Conservation (phyloP, 2,888 invertebrate genomes). For the Epistrophe grossulariae region DNA sequence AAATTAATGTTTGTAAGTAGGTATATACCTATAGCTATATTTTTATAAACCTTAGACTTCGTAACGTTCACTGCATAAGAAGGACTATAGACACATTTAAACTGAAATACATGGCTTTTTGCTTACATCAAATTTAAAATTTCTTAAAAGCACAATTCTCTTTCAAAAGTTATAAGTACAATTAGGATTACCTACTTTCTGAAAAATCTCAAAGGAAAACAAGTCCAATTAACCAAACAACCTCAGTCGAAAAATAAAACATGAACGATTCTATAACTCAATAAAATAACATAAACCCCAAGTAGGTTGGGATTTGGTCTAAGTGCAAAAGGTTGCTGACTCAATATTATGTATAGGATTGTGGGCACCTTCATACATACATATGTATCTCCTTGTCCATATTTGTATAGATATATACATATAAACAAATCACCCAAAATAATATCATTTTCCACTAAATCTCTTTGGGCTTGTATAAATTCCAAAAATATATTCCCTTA, state of each 20-base stretch:
- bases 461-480: constrained; percentile 64
- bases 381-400: background rate
- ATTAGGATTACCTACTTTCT: background rate
- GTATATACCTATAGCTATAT: no score
- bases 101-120: no score
- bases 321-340: constrained; percentile 72
- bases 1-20: no score
- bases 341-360: background rate
- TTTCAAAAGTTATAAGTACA: background rate
- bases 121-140: no score
- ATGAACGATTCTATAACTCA: constrained; percentile 15
- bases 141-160: background rate
- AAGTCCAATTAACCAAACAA: constrained; percentile 11
- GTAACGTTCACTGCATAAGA: no score
- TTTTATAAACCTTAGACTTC: no score
- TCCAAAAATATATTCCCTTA: constrained; percentile 51
- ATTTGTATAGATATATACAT: no score
- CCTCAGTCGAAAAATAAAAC: background rate
- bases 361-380: no score
- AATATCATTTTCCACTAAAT: constrained; percentile 70
- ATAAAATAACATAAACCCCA: constrained; percentile 6
- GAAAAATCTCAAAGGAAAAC: constrained; percentile 14
- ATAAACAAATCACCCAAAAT: constrained; percentile 65
- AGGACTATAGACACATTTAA: no score
- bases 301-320: constrained; percentile 18